These are phyloP conservation scores for Eupithecia dodoneata DNA, from an alignment of 2,888 invertebrate genomes.

Conservation along the genomic window DNA sequence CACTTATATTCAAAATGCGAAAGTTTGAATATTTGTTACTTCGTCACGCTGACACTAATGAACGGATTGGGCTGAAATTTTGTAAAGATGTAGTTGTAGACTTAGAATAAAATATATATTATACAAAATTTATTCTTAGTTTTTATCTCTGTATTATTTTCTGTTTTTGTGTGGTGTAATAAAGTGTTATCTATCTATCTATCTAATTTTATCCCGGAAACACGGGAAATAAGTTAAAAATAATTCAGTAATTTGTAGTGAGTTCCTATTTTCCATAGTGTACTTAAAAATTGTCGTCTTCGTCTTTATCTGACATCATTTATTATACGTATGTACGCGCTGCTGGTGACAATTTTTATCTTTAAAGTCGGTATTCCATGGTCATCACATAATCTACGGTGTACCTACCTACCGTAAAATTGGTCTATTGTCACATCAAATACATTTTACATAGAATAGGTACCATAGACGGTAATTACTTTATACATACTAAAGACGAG, in stretches of 20 bases:
- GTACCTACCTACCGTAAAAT: neutral
- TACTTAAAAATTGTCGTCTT: neutral
- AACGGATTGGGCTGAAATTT: neutral
- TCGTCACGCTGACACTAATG: neutral
- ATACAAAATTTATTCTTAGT: no score
- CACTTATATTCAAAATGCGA: neutral
- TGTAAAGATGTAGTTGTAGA: neutral
- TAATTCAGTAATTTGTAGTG: neutral
- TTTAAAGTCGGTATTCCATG: neutral
- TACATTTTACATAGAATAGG: neutral
- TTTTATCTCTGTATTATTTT: no score
- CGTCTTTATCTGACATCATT: neutral
- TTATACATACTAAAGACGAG: neutral
- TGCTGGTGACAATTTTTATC: slow-evolving; percentile 3
- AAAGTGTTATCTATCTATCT: no score
- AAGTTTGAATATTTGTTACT: neutral
- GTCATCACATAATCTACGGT: slow-evolving; percentile 2
- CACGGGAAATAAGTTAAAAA: neutral
- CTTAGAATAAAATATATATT: neutral
- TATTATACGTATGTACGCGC: neutral
- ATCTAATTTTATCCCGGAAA: neutral
- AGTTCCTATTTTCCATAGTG: neutral
- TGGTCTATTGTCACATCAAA: neutral
- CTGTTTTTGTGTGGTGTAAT: no score
- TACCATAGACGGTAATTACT: neutral